phyloP scores from a whole-genome alignment of 2,113 vertebrate species.

The Oryzias woworae region DNA sequence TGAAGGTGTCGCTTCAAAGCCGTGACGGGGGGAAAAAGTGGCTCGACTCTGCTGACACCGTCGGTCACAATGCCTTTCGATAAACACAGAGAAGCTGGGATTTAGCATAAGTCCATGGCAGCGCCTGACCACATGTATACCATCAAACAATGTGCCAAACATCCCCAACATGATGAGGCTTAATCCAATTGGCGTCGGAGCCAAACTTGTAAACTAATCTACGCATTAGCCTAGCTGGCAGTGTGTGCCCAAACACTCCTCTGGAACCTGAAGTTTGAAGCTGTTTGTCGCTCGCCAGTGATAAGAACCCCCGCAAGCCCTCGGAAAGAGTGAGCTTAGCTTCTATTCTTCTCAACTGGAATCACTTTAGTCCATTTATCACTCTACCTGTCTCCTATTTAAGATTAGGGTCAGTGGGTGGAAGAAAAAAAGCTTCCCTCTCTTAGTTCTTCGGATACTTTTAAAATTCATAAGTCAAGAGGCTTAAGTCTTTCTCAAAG shows the following conservation, averaged over 20 bases:
- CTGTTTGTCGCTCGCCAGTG: conserved; percentile 66
- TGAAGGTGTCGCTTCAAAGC: conserved; percentile 48
- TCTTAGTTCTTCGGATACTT: conserved; percentile 71
- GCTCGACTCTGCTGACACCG: conserved; percentile 57
- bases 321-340: conserved; percentile 67
- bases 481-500: conserved; percentile 78
- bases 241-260: conserved; percentile 45
- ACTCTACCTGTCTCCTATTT: conserved; percentile 80
- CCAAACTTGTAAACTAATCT: conserved; percentile 84
- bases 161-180: conserved; percentile 62
- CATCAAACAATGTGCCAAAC: conserved; percentile 73
- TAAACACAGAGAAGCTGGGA: conserved; percentile 51
- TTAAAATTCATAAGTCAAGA: conserved; percentile 81
- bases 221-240: conserved; percentile 77
- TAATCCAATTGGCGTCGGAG: conserved; percentile 80
- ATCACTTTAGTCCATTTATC: conserved; percentile 74
- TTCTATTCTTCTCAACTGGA: conserved; percentile 67
- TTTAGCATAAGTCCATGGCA: conserved; percentile 74
- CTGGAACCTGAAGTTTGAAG: conserved; percentile 70
- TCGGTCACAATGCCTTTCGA: conserved; percentile 62
- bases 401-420: conserved; percentile 80
- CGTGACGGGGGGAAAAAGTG: conserved; percentile 18
- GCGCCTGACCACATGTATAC: conserved; percentile 70
- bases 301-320: conserved; percentile 69
- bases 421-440: conserved; percentile 38